phyloP scores from a whole-genome alignment of 2,113 vertebrate genomes.

The Micronisus gabar region DNA sequence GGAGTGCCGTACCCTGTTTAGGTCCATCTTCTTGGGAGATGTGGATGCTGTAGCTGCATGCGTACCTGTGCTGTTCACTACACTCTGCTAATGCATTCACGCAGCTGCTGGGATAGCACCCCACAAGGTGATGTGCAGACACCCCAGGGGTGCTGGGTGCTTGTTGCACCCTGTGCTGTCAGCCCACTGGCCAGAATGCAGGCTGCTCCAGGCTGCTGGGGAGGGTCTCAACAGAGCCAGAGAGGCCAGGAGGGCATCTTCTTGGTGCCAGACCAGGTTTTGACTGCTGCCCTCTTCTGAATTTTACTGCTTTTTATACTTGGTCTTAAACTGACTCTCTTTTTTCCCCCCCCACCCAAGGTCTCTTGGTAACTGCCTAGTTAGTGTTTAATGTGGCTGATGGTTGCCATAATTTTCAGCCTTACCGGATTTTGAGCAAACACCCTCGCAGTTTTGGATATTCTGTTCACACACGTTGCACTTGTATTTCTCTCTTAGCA shows the following conservation, averaged over 20 bases:
- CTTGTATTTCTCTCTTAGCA: not conserved
- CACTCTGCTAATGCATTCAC: accelerated
- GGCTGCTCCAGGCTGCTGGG: too few relatives aligned
- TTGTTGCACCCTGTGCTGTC: not conserved
- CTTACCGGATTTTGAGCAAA: not conserved
- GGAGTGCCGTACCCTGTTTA: accelerated
- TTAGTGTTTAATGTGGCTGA: not conserved
- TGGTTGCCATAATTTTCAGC: not conserved
- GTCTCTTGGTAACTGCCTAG: not conserved
- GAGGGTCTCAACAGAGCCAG: not conserved
- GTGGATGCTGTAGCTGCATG: not conserved
- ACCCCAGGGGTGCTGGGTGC: accelerated
- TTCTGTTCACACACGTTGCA: not conserved
- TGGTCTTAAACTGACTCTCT: not conserved
- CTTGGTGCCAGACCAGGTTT: not conserved
- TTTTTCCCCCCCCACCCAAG: accelerated
- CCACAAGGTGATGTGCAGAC: not conserved
- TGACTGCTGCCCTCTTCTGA: not conserved
- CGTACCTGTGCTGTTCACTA: not conserved
- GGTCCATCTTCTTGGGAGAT: not conserved
- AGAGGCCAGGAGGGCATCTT: not conserved
- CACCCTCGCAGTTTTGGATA: not conserved
- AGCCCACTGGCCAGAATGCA: not conserved
- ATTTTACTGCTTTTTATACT: not conserved
- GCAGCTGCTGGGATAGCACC: not conserved